Conservation (phyloP, 2,797 vertebrate species). For the Leptoclinus maculatus region DNA sequence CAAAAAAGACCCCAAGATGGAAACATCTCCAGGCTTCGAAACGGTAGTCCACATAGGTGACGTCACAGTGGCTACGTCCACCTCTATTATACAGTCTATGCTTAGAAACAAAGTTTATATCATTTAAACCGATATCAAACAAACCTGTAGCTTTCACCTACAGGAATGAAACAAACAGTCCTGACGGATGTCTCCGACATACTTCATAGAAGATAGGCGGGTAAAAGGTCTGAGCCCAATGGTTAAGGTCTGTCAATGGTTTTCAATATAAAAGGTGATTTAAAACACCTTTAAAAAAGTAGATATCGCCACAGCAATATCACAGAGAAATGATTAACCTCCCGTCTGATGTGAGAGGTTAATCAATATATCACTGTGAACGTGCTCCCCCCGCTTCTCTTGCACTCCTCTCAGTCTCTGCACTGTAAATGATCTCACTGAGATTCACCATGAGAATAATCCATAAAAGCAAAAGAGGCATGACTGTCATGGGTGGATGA, state of each 20-base stretch:
- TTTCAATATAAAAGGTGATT: conserved; percentile 2
- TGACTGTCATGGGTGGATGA: conserved; percentile 28
- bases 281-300: not conserved
- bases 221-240: not conserved
- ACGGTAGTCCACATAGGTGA: too few species aligned
- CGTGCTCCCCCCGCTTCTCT: too few species aligned
- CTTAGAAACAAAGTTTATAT: not conserved
- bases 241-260: not conserved
- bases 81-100: not conserved
- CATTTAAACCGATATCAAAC: not conserved
- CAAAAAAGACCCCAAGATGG: not conserved
- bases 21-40: not conserved
- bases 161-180: not conserved
- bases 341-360: conserved; percentile 7
- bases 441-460: conserved; percentile 14
- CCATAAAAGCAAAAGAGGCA: conserved; percentile 28
- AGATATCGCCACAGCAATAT: not conserved
- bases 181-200: not conserved
- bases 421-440: conserved; percentile 25
- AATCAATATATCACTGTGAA: conserved; percentile 23
- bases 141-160: not conserved
- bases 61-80: not conserved
- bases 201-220: not conserved
- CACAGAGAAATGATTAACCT: not conserved
- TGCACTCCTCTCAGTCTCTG: not conserved